Evolutionary conservation across 2,888 invertebrate genomes (phyloP).

Genomic region (Aporophyla lueneburgensis): DNA sequence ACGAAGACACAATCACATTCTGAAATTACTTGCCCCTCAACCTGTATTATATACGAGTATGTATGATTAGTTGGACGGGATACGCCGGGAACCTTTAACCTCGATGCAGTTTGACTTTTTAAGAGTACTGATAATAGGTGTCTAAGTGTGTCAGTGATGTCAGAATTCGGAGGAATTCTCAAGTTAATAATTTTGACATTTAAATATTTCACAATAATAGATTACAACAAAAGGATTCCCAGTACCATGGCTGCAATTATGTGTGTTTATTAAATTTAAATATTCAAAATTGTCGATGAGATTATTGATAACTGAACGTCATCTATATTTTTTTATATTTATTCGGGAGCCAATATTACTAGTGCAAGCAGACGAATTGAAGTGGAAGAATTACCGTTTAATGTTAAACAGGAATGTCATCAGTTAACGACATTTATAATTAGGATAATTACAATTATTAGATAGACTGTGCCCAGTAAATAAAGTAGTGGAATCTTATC

Average conservation of each 20-base stretch:
- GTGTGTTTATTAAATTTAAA: neutral
- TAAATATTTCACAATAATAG: neutral
- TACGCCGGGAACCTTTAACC: neutral
- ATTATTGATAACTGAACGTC: neutral
- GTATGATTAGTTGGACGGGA: no score
- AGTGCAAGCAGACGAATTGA: neutral
- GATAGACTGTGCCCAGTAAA: conserved; percentile 4
- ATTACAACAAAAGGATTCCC: neutral
- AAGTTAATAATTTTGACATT: conserved; percentile 21
- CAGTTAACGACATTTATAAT: conserved; percentile 27
- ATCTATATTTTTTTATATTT: neutral
- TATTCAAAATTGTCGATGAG: conserved; percentile 8
- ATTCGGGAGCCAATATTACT: neutral
- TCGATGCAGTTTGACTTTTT: neutral
- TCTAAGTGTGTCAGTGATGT: neutral
- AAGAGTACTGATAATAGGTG: neutral
- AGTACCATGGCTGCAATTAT: conserved; percentile 7
- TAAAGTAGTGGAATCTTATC: conserved; percentile 30
- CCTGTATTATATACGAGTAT: no score
- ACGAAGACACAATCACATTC: no score
- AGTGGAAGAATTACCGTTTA: neutral
- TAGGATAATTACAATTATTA: conserved; percentile 13
- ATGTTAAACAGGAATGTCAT: conserved; percentile 5
- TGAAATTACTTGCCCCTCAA: no score
- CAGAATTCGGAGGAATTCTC: neutral